Base-by-base conservation (phyloP, 2,888 invertebrate genomes). In the Andricus curvator region DNA sequence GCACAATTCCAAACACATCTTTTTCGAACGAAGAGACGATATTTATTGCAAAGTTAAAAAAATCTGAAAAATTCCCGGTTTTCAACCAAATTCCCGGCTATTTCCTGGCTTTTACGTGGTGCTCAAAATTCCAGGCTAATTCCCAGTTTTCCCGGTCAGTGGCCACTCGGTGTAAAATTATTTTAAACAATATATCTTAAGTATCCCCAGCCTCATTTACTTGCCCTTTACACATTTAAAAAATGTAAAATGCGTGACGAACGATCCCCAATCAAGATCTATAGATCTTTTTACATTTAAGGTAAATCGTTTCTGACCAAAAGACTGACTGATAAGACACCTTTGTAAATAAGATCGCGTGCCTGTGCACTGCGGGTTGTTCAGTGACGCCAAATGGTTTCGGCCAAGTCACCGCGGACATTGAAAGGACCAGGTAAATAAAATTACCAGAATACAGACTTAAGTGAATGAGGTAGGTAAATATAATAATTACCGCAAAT, bases 401-500 rank as follows among this genome's bases (percentile, higher is more conserved):
- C 17, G 74, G 56, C 37, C 74, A 56, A 74, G 74, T 29, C 56
- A 29, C 51, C n/a, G 33, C 56, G 37, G 6, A 74, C 33, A 33
- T 56, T 51, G 33, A 74, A 74, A 74, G 74, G 51, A 74, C 48
- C 74, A 74, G 74, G 33, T 74, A 74, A 74, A 74, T 51, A 56
- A 56, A 33, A 51, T 51, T 74, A 56, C 37, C 11, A 77, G 77
- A 82, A 82, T 77, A 84, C 83, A 82, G 87, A 84, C 86, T 88
- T 90, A 89, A 91, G 90, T 90, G 90, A 91, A 91, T 90, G 90
- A 91, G 90, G 89, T 90, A 89, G 91, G 90, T 91, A 90, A 91
- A 91, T 88, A 89, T 86, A 89, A 89, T 88, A 88, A 89, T 89
- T 89, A 89, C 86, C 85, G 85, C 83, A 88, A 88, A 89, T 88